Percentiles rank a stretch among this genome's conserved stretches.
Conservation (phyloP, 2,797 vertebrate genomes). For the Sciaenops ocellatus region DNA sequence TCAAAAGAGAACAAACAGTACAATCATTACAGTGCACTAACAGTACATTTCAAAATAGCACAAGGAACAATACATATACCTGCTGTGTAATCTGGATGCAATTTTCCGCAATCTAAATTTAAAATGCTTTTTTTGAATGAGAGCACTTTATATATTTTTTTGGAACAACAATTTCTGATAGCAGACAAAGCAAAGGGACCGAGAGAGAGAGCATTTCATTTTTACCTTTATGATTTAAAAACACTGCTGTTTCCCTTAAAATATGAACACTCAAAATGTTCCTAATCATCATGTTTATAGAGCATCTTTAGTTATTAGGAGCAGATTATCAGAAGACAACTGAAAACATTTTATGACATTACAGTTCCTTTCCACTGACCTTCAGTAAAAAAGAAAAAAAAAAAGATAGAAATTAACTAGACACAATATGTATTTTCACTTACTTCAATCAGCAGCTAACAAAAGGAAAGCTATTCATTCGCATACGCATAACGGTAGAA, state of each 20-base stretch:
- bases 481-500: not conserved
- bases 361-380: conserved; percentile 17
- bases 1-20: conserved; percentile 64
- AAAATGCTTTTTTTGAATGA: conserved; percentile 39
- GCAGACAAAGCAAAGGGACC: conserved; percentile 33
- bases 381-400: conserved; percentile 19
- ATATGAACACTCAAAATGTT: conserved; percentile 29
- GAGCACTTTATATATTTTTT: conserved; percentile 50
- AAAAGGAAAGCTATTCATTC: conserved; percentile 29
- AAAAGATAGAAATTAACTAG: not conserved
- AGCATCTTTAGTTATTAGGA: conserved; percentile 44
- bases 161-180: conserved; percentile 27
- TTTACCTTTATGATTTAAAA: conserved; percentile 26
- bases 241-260: conserved; percentile 9
- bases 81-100: conserved; percentile 76
- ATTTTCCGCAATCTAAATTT: conserved; percentile 60
- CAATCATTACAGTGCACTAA: conserved; percentile 43
- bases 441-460: conserved; percentile 10
- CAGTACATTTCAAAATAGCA: conserved; percentile 44
- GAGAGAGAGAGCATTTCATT: conserved; percentile 22
- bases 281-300: conserved; percentile 32
- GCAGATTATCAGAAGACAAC: conserved; percentile 12
- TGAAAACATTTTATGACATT: conserved; percentile 33
- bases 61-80: conserved; percentile 58
- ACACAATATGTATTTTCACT: conserved; percentile 32